Conservation (phyloP, 2,797 vertebrate genomes). For the Dermochelys coriacea region DNA sequence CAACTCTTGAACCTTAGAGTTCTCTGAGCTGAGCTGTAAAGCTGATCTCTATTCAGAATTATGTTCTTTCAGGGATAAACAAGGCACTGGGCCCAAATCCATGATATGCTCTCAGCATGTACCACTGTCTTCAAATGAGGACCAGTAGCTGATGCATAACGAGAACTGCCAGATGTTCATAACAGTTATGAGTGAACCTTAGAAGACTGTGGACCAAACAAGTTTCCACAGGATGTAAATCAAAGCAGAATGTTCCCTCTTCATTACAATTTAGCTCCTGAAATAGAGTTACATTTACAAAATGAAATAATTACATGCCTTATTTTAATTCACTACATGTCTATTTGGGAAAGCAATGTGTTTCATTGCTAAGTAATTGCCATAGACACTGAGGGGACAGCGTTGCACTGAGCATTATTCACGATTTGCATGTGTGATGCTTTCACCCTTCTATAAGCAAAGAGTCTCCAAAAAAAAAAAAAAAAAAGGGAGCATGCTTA, state of each 20-base stretch:
- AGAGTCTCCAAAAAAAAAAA: not conserved
- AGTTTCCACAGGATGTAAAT: not conserved
- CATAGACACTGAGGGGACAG: not conserved
- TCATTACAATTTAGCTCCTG: not conserved
- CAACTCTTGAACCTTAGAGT: not conserved
- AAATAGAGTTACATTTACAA: not conserved
- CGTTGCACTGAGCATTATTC: rapidly evolving
- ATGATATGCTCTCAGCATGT: not conserved
- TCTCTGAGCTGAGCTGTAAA: not conserved
- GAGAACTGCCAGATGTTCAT: not conserved
- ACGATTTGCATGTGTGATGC: not conserved
- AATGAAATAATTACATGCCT: too few relatives aligned
- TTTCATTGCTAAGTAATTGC: not conserved
- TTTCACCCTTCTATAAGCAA: rapidly evolving
- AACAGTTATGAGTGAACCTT: not conserved
- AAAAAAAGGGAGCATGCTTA: not conserved
- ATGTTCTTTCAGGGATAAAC: not conserved
- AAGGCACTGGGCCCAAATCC: not conserved
- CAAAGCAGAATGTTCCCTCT: not conserved
- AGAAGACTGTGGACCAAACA: not conserved
- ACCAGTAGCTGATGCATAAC: not conserved
- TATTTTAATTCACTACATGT: not conserved
- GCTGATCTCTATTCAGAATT: not conserved
- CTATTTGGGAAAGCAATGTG: not conserved
- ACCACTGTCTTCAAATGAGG: not conserved